Base-by-base conservation (phyloP, 2,797 vertebrate species). In the Xenopus petersii region DNA sequence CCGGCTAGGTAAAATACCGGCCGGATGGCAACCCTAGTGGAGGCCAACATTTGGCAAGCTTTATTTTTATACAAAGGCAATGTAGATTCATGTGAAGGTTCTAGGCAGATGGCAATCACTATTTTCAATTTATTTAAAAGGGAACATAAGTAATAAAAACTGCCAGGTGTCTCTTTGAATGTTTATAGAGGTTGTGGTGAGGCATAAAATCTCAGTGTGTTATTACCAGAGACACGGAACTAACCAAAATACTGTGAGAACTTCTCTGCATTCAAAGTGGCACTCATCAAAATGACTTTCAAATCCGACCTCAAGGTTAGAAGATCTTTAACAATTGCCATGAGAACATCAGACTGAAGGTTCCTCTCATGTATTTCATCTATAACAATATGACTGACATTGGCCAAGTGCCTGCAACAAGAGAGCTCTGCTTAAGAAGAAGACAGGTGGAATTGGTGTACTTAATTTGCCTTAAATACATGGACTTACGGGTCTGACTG, bases 351-450 rank as follows among this genome's bases (percentile, higher is more conserved):
- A 0, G 98, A 99, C 46, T 99, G 98, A 69, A 99, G 93, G 86
- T 95, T 99, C 81, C 97, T 91, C 85, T 99, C 98, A 5, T 99
- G 97, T 80, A 99, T 95, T 90, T 99, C 98, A 75, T 99, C 98
- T 81, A 99, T 86, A 58, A 99, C 92, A 70, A 99, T 80, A 72
- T 99, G 97, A 84, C 95, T 99, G 79, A 98, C 82, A 47, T 90
- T 97, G 56, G 93, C 93, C 82, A 99, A 83, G 65, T 85, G 85
- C 75, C 98, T 99, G 81, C 49, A 87, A 79, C 0, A 83, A 48
- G 81, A 75, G 47, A 17, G 33, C 33, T 8, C 80, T 80, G 42
- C 66, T 54, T 73, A 70, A 79, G 66, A 15, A 65, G 7, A 56
- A 56, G 21, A 12, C 5, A 64, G 16, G 46, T 30, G 4, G 54